A percentile compares a stretch with the other conserved stretches of the same genome.
Conservation (phyloP, 2,113 vertebrate genomes). For the Piaya cayana region DNA sequence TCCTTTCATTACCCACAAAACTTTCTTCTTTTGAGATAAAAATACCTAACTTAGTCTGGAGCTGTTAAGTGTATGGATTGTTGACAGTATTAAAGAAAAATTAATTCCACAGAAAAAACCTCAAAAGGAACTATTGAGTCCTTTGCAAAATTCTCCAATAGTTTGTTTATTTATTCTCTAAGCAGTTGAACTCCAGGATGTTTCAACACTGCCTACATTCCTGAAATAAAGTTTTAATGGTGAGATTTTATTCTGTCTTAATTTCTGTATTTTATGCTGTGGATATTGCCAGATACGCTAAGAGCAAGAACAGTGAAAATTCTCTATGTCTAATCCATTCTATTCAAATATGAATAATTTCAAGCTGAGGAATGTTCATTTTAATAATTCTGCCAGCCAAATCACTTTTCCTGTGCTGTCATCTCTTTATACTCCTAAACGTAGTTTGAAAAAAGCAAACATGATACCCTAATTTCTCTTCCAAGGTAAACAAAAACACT, state of each 20-base stretch:
- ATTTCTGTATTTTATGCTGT: not conserved
- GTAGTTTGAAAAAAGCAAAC: not conserved
- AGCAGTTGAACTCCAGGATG: not conserved
- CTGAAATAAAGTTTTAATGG: not conserved
- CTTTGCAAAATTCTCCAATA: not conserved
- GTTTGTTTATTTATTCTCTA: not conserved
- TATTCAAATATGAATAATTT: constrained; percentile 1
- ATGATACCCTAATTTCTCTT: not conserved
- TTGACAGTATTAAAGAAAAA: not conserved
- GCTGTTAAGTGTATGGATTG: not conserved
- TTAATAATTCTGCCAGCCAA: constrained; percentile 10
- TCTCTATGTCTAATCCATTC: not conserved
- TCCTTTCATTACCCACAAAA: constrained; percentile 45
- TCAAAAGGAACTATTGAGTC: not conserved
- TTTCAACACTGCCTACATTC: not conserved
- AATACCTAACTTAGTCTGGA: not conserved
- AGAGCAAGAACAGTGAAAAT: constrained; percentile 5
- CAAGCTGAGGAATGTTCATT: not conserved
- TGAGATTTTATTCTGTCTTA: not conserved
- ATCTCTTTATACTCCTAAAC: not conserved
- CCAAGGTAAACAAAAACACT: not conserved
- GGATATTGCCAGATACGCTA: not conserved
- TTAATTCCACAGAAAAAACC: not conserved
- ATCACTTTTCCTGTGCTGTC: not conserved
- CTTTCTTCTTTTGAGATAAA: constrained; percentile 39